A percentile compares a stretch with the other conserved stretches of the same genome.
Conservation (phyloP, 2,888 invertebrate species). For the Cosmopolites sordidus region DNA sequence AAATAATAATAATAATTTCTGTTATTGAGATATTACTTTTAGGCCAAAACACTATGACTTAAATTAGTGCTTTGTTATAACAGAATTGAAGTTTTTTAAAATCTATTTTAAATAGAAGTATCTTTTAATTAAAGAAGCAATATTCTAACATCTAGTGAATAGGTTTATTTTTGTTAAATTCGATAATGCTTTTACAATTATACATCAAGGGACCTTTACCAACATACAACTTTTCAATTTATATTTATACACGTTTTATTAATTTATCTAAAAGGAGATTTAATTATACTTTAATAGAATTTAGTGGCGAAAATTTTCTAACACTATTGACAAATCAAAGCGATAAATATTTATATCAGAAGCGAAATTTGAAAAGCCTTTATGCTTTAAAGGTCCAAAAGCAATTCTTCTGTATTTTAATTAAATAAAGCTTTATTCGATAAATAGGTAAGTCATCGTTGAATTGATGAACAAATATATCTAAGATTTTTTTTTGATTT, state of each 20-base stretch:
- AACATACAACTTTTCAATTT: too few relatives aligned
- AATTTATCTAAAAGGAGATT: too few relatives aligned
- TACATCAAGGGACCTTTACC: not conserved
- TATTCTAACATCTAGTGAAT: conserved; percentile 46
- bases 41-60: conserved; percentile 10
- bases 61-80: not conserved
- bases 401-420: conserved; percentile 2
- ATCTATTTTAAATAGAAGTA: not conserved
- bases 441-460: conserved; percentile 11
- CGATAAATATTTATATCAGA: not conserved
- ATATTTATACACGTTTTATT: too few relatives aligned
- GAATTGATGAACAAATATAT: conserved; percentile 8
- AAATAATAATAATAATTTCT: too few relatives aligned
- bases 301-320: too few relatives aligned
- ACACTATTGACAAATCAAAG: too few relatives aligned
- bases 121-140: conserved; percentile 35
- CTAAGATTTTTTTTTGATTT: conserved; percentile 3
- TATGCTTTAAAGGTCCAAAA: conserved; percentile 1
- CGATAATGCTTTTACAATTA: conserved; percentile 36
- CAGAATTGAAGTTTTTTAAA: conserved; percentile 1
- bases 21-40: not conserved
- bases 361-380: not conserved
- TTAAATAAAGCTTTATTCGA: conserved; percentile 14
- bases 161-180: conserved; percentile 42
- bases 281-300: too few relatives aligned